Evolutionary conservation across 2,113 vertebrate species (phyloP), one percentile per base, ranked within the genome.

Genomic region (Pao palembangensis): DNA sequence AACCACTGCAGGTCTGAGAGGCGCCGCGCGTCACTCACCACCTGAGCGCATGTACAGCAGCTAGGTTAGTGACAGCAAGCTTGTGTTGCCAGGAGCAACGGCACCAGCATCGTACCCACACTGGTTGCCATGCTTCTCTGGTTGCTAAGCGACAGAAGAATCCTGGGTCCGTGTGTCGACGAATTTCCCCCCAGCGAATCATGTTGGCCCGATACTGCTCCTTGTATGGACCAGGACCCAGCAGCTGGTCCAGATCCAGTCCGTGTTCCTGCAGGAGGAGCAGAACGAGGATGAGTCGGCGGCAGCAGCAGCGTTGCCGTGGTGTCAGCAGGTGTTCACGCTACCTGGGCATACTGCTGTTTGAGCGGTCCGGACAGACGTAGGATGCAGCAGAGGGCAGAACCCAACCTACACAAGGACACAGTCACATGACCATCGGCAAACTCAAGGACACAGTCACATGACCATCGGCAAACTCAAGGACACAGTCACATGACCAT

Each of bases 1-100:
- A 98, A 98, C 94, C 94, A 98, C 47, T 90, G 84, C 54, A 98
- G 68, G 5, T 98, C 95, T 0, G 95, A 94, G n/a, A 67, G n/a
- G 20, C 95, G 88, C 44, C 95, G 88, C 0, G 93, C 71, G 7
- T 98, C 96, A 2, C 96, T 98, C 82, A 98, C 91, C 42, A 98
- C 86, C 95, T 98, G 85, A 46, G 58, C 61, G 59, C 44, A 43
- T 51, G 46, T 18, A 49, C 43, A 42, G 53, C 52, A 49, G 54
- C 38, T 1, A 5, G 1, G 16, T 48, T 28, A 28, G 25, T 4
- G 46, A 51, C n/a, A 28, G 16, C 51, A 28, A 12, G 34, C 11
- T 38, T 11, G 34, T 38, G 34, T 38, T 38, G 8, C 34, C 31
- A 34, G 1, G 8, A 38, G 11, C 34, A 38, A 11, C 11, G 11